Conservation (phyloP, 1,140 invertebrate genomes). For the Tetragonula clypearis region DNA sequence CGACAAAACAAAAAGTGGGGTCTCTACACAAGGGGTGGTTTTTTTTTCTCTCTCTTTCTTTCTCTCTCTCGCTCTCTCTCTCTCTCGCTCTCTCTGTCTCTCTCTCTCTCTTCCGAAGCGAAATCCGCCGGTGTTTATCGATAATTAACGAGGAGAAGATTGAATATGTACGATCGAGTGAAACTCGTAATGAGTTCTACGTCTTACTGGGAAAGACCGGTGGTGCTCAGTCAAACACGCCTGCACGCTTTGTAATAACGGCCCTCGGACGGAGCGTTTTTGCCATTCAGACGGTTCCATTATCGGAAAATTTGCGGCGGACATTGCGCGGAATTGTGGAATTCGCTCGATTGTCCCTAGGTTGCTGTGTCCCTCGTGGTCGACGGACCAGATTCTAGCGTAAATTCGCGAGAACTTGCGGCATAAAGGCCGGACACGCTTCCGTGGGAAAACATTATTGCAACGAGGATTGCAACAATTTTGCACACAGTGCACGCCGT, state of each 20-base stretch:
- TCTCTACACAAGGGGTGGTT: too few relatives aligned
- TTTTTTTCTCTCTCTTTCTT: too few relatives aligned
- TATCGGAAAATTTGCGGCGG: not conserved
- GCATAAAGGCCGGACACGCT: constrained; percentile 19
- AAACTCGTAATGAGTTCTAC: constrained; percentile 1
- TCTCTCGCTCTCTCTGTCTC: too few relatives aligned
- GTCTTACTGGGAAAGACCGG: not conserved
- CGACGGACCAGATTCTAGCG: not conserved
- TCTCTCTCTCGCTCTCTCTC: too few relatives aligned
- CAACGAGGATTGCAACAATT: constrained; percentile 14
- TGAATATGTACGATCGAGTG: not conserved
- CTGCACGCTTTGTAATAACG: not conserved
- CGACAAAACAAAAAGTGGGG: too few relatives aligned
- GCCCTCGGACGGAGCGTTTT: not conserved
- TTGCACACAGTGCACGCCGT: not conserved
- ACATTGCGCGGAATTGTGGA: not conserved
- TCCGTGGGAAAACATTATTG: constrained; percentile 5
- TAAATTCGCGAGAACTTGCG: not conserved
- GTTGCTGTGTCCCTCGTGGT: not conserved
- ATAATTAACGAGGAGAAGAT: not conserved
- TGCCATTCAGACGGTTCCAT: not conserved
- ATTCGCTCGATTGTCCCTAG: not conserved
- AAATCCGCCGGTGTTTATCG: not conserved
- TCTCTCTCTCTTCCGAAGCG: too few relatives aligned
- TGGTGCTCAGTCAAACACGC: not conserved